Evolutionary conservation across 2,888 invertebrate genomes (phyloP).

Genomic region (Cataglyphis rosenhaueri): DNA sequence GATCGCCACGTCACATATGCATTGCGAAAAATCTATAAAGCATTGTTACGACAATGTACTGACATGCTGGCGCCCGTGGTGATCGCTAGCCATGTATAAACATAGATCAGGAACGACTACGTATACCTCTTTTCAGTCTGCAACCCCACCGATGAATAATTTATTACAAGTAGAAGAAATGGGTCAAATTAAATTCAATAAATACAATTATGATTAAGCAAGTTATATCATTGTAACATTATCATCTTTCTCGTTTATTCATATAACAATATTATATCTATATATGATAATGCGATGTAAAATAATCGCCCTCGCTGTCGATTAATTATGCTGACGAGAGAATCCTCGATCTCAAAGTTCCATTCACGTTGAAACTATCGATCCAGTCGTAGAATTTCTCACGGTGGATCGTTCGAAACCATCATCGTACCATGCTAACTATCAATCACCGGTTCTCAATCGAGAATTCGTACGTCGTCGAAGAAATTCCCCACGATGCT

Average conservation of each 20-base stretch:
- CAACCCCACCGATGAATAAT: conserved; percentile 65
- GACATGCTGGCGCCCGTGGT: conserved; percentile 80
- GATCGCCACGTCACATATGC: conserved; percentile 83
- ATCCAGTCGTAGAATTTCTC: conserved; percentile 18
- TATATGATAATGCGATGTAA: background rate
- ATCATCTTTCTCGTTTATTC: background rate
- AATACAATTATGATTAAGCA: background rate
- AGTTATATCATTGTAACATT: background rate
- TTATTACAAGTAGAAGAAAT: conserved; percentile 17
- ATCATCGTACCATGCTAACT: conserved; percentile 39
- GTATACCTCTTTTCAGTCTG: conserved; percentile 69
- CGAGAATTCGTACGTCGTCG: conserved; percentile 59
- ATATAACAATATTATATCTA: background rate
- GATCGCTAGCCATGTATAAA: conserved; percentile 41
- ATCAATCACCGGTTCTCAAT: conserved; percentile 60
- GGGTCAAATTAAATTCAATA: background rate
- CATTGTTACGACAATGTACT: conserved; percentile 78
- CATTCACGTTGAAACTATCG: conserved; percentile 17
- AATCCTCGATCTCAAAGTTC: conserved; percentile 14
- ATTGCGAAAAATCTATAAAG: conserved; percentile 82
- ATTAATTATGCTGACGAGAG: conserved; percentile 15
- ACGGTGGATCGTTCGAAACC: conserved; percentile 26
- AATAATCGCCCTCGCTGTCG: background rate
- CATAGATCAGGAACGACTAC: conserved; percentile 49
- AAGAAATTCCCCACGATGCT: conserved; percentile 58